Evolutionary conservation across 35 echinoderm and acorn worm species (phyloP).

Genomic region (Stichopus chloronotus): DNA sequence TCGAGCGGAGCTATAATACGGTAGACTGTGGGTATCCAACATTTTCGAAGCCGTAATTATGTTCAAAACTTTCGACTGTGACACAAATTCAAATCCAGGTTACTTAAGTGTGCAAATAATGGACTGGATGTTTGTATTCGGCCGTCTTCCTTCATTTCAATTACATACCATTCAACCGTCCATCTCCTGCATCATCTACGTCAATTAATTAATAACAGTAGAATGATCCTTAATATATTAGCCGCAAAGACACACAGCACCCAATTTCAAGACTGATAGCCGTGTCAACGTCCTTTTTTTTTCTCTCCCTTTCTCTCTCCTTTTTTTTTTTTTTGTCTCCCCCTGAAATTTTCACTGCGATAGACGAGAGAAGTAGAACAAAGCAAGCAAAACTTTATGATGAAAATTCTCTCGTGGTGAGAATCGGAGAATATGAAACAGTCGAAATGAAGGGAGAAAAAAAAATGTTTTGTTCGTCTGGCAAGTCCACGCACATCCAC

Average conservation of each 20-base stretch:
- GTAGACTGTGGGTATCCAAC: no score
- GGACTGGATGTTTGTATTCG: no score
- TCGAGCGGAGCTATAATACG: no score
- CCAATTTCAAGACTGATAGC: not conserved
- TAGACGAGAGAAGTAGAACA: not conserved
- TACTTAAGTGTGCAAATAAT: no score
- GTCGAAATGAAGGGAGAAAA: not conserved
- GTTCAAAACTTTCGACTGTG: no score
- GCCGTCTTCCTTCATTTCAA: not conserved
- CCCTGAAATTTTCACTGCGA: not conserved
- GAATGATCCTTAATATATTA: slow-evolving; percentile 6
- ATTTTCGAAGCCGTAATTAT: no score
- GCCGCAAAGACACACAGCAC: not conserved
- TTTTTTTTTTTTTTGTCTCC: no score
- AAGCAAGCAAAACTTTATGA: not conserved
- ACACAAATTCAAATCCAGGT: no score
- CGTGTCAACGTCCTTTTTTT: not conserved
- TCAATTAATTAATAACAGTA: not conserved
- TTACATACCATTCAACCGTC: not conserved
- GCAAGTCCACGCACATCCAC: no score
- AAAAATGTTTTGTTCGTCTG: not conserved
- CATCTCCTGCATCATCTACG: not conserved
- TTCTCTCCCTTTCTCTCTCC: not conserved
- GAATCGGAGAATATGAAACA: not conserved
- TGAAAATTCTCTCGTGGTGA: not conserved